phyloP scores from a whole-genome alignment of 1,140 invertebrate species.

The Nasonia longicornis region DNA sequence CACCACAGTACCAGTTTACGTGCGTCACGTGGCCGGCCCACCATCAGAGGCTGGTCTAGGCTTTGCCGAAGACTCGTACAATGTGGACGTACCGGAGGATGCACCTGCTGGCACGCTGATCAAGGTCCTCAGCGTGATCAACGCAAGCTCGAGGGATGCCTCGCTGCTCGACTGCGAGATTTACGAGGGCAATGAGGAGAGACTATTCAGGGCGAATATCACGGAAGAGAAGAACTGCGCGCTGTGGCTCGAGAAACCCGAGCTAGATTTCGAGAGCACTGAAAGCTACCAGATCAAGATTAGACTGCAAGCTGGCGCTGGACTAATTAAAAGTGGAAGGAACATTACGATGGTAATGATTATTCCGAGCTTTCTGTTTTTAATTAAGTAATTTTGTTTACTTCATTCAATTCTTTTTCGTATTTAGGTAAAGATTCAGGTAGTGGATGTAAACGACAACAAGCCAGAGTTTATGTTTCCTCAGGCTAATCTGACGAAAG shows the following conservation, averaged over 20 bases:
- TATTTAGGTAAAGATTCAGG: conserved; percentile 79
- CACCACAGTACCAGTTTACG: conserved; percentile 83
- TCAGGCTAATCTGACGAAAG: conserved; percentile 66
- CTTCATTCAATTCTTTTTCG: not conserved
- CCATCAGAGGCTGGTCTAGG: conserved; percentile 80
- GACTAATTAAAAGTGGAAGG: conserved; percentile 80
- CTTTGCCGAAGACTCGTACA: conserved; percentile 87
- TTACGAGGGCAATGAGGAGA: conserved; percentile 77
- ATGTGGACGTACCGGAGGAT: conserved; percentile 84
- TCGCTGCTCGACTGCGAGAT: conserved; percentile 81
- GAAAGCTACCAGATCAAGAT: conserved; percentile 82
- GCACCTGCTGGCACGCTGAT: conserved; percentile 76
- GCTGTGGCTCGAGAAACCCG: conserved; percentile 75
- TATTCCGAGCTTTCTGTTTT: not conserved
- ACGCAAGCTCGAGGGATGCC: conserved; percentile 74
- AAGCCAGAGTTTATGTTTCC: conserved; percentile 83
- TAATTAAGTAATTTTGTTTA: not conserved
- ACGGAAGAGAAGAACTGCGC: conserved; percentile 85
- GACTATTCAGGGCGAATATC: conserved; percentile 78
- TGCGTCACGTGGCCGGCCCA: conserved; percentile 80
- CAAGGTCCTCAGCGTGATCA: conserved; percentile 80
- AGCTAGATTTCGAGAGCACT: conserved; percentile 81
- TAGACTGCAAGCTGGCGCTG: conserved; percentile 80
- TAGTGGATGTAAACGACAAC: conserved; percentile 91
- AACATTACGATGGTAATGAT: conserved; percentile 73